A percentile compares a stretch with the other conserved stretches of the same genome.
Conservation (phyloP, 37 sponge, comb jelly and placozoan species). For the Bolinopsis microptera region DNA sequence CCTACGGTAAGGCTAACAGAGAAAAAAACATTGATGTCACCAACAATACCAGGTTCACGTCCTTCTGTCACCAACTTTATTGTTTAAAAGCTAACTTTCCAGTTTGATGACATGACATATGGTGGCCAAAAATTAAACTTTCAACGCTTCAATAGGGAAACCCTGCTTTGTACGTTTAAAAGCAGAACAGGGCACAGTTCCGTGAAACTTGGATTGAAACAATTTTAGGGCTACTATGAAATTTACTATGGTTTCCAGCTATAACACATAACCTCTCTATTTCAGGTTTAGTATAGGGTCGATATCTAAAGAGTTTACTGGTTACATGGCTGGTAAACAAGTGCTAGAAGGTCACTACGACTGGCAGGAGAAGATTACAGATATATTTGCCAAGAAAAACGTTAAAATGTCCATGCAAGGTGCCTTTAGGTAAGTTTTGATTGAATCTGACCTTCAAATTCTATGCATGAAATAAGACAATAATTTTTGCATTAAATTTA, state of each 20-base stretch:
- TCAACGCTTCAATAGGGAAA: no score
- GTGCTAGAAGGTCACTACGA: not conserved
- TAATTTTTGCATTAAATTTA: no score
- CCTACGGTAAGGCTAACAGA: not conserved
- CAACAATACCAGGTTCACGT: not conserved
- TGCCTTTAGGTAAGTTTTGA: not conserved
- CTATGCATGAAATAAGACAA: not conserved
- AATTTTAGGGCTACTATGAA: no score
- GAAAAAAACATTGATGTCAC: not conserved
- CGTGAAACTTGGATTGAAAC: no score
- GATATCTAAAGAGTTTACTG: not conserved
- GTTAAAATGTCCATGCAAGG: not conserved
- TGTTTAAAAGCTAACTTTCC: no score
- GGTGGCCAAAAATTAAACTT: no score
- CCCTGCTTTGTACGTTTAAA: no score
- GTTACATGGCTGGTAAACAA: not conserved
- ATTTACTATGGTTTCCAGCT: no score
- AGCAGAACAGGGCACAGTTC: no score
- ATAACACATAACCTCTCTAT: no score
- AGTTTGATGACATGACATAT: no score
- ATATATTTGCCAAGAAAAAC: not conserved
- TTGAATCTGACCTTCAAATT: not conserved
- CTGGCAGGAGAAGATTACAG: not conserved
- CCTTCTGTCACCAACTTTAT: no score
- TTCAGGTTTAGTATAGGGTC: slow-evolving; percentile 37